Conservation (phyloP, 1,140 invertebrate species). For the Orchesella cincta region DNA sequence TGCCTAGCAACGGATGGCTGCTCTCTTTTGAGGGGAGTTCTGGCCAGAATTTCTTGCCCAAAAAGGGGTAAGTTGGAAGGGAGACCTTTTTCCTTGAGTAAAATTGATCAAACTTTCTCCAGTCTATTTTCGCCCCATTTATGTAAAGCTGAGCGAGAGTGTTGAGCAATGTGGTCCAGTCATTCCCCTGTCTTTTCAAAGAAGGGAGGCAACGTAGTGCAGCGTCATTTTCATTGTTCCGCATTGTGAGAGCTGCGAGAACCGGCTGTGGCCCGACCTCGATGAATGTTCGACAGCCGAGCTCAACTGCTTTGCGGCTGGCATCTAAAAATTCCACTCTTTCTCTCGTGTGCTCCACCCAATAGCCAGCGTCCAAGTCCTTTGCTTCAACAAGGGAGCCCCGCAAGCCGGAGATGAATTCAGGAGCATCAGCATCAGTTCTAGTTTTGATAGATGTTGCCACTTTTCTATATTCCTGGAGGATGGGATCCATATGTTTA, state of each 20-base stretch:
- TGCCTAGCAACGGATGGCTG: conserved; percentile 5
- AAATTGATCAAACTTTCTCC: background rate
- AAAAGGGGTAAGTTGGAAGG: background rate
- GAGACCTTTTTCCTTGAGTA: background rate
- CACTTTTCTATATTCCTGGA: background rate
- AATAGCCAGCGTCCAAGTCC: too few species aligned
- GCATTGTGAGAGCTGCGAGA: conserved; percentile 12
- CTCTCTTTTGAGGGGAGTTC: background rate
- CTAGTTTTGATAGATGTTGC: too few species aligned
- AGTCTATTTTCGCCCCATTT: background rate
- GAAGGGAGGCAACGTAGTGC: background rate
- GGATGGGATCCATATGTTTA: conserved; percentile 6
- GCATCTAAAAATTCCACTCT: background rate
- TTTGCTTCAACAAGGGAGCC: too few species aligned
- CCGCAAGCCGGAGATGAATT: too few species aligned
- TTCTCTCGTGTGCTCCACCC: conserved; percentile 6
- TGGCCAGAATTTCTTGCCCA: background rate
- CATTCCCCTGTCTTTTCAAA: background rate
- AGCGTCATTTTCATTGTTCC: conserved; percentile 8
- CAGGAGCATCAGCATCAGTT: too few species aligned
- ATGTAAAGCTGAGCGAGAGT: background rate
- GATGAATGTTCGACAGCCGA: background rate
- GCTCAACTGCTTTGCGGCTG: background rate
- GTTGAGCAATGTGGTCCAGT: background rate
- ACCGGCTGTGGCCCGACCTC: background rate